Percentiles rank a stretch among this genome's conserved stretches.
These are phyloP conservation scores for Beaufortia kweichowensis DNA, from an alignment of 2,113 vertebrate genomes.

Conservation along the genomic window DNA sequence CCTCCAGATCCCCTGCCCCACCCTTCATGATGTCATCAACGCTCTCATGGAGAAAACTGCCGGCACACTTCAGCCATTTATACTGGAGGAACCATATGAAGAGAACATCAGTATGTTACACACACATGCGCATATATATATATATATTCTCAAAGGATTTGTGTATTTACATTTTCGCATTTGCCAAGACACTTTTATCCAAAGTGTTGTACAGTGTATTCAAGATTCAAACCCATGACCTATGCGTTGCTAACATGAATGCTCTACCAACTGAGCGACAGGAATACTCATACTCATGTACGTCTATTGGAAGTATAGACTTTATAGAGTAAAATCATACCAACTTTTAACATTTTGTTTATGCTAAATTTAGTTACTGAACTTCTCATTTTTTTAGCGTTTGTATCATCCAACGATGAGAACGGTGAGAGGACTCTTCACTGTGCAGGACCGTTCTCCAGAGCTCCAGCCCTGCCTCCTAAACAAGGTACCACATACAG, in stretches of 20 bases:
- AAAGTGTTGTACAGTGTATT: too few species aligned
- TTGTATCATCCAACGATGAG: conserved; percentile 78
- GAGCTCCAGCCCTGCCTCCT: conserved; percentile 69
- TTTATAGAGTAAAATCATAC: too few species aligned
- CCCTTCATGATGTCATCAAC: conserved; percentile 80
- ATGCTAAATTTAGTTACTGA: not conserved
- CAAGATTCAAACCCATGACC: too few species aligned
- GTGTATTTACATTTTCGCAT: too few species aligned
- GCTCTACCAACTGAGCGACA: too few species aligned
- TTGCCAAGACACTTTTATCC: too few species aligned
- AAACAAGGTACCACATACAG: conserved; percentile 69
- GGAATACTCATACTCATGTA: too few species aligned
- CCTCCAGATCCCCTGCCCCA: conserved; percentile 78
- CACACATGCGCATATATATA: conserved; percentile 9
- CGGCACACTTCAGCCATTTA: conserved; percentile 79
- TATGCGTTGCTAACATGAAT: too few species aligned
- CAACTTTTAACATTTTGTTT: too few species aligned
- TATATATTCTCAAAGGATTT: too few species aligned
- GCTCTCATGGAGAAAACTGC: conserved; percentile 80
- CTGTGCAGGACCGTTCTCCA: conserved; percentile 67
- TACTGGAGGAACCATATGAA: conserved; percentile 82
- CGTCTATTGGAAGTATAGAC: too few species aligned
- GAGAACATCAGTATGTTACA: conserved; percentile 80
- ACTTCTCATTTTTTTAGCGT: conserved; percentile 65
- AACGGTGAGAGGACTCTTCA: conserved; percentile 78